A percentile compares a stretch with the other conserved stretches of the same genome.
phyloP scores from a whole-genome alignment of 2,113 vertebrate species.

The Onychorhynchus coronatus region DNA sequence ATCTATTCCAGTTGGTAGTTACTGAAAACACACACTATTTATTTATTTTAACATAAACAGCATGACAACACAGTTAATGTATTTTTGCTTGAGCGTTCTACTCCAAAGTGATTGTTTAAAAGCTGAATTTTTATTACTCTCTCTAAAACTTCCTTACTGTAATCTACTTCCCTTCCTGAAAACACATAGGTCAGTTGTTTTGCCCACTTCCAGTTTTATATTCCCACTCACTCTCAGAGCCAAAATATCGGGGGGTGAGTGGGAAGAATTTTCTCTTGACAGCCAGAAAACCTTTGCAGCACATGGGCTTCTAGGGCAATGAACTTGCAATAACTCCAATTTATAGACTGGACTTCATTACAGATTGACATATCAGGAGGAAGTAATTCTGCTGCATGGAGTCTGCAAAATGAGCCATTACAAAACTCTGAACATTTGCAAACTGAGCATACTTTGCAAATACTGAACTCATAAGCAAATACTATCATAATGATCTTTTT shows the following conservation, averaged over 20 bases:
- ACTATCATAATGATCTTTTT: not conserved
- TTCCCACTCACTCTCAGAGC: not conserved
- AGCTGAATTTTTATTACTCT: not conserved
- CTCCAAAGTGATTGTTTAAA: not conserved
- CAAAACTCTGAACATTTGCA: not conserved
- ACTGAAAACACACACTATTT: not conserved
- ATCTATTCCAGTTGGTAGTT: not conserved
- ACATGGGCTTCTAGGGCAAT: not conserved
- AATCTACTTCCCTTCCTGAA: not conserved
- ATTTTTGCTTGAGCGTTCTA: not conserved
- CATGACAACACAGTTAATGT: not conserved
- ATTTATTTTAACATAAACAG: not conserved
- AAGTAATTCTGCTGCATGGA: not conserved
- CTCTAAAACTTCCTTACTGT: not conserved
- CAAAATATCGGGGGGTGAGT: not conserved
- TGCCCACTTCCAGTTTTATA: not conserved
- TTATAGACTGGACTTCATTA: not conserved
- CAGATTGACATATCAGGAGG: not conserved
- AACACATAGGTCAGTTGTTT: not conserved
- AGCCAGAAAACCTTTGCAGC: not conserved
- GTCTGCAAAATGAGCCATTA: not conserved
- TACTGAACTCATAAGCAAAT: not conserved
- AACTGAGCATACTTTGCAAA: not conserved
- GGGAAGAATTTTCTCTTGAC: not conserved
- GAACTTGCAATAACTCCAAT: not conserved